Base-by-base conservation (phyloP, 2,797 vertebrate species). In the Sebastes taczanowskii region DNA sequence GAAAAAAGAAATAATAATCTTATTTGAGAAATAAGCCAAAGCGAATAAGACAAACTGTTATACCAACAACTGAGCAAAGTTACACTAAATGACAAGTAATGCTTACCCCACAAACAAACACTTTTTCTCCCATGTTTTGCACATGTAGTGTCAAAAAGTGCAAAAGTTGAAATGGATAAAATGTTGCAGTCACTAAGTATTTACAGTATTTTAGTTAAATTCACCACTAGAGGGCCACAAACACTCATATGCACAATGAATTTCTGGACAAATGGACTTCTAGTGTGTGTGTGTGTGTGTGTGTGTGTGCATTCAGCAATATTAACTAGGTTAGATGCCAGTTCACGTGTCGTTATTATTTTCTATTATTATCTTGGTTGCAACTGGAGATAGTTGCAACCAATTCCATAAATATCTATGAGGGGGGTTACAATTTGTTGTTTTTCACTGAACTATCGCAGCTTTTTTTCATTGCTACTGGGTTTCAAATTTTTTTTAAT, bases 151-250 rank as follows among this genome's bases (percentile, higher is more conserved):
- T n/a, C 53, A 59, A 22, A 29, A 23, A 30, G n/a, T 30, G 5
- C 20, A 55, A 5, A 16, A 23, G 6, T 42, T 55, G 18, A 74
- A 20, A 71, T n/a, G 2, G 16, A 29, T 49, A 11, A 62, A 73
- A 73, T 72, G 27, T 52, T 49, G 11, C 3, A 4, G 52, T 49
- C 59, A 16, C 14, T n/a, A 9, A 34, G 16, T 29, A 25, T 53
- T 70, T 52, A 65, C 4, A 67, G 38, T 66, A 22, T 58, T 70
- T 38, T 23, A 29, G 38, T 61, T 55, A 3, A 52, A 53, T 2
- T 68, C 20, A 27, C 83, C 91, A 80, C 86, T 65, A 91, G 90
- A 74, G 90, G 90, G 86, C 85, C 81, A 81, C 82, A 85, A 20
- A 77, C n/a, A 52, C 71, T 56, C 5, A 58, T 14, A 34, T 2